A percentile compares a stretch with the other conserved stretches of the same genome.
Evolutionary conservation across 2,888 invertebrate species (phyloP).

Genomic region (Zaprionus bogoriensis): DNA sequence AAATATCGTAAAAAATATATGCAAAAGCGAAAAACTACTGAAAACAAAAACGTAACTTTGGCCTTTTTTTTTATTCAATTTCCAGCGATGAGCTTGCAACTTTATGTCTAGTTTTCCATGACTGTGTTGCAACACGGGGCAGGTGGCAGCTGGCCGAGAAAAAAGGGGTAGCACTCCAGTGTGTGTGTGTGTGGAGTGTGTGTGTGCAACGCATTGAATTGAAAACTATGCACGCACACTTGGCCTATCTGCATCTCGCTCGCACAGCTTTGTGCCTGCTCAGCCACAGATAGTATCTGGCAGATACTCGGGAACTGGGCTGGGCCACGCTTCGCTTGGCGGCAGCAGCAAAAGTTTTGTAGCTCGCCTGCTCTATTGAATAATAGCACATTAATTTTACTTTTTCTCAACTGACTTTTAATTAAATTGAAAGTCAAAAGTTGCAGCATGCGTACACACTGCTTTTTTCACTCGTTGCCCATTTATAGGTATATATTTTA

Average conservation of each 20-base stretch:
- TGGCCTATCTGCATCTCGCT: background rate
- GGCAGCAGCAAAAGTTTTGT: conserved; percentile 39
- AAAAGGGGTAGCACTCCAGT: conserved; percentile 24
- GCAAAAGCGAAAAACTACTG: conserved; percentile 47
- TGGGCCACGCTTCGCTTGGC: conserved; percentile 31
- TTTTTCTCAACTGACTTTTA: conserved; percentile 61
- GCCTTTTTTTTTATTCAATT: conserved; percentile 1
- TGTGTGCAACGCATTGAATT: conserved; percentile 43
- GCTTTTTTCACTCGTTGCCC: background rate
- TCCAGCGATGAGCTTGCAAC: conserved; percentile 57
- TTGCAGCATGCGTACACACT: conserved; percentile 31
- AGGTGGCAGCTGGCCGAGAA: conserved; percentile 34
- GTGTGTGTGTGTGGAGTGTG: background rate
- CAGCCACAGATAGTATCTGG: conserved; percentile 32
- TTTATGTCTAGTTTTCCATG: conserved; percentile 39
- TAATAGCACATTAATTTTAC: conserved; percentile 63
- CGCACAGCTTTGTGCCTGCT: background rate
- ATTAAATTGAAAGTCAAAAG: conserved; percentile 70
- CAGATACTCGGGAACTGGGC: conserved; percentile 33
- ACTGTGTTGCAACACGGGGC: conserved; percentile 21
- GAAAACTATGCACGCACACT: conserved; percentile 49
- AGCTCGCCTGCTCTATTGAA: conserved; percentile 48
- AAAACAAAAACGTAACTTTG: conserved; percentile 37
- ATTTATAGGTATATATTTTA: background rate
- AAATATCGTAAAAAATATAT: conserved; percentile 59